Evolutionary conservation across 2,888 invertebrate species (phyloP).

Genomic region (Lepidochitona cinerea): DNA sequence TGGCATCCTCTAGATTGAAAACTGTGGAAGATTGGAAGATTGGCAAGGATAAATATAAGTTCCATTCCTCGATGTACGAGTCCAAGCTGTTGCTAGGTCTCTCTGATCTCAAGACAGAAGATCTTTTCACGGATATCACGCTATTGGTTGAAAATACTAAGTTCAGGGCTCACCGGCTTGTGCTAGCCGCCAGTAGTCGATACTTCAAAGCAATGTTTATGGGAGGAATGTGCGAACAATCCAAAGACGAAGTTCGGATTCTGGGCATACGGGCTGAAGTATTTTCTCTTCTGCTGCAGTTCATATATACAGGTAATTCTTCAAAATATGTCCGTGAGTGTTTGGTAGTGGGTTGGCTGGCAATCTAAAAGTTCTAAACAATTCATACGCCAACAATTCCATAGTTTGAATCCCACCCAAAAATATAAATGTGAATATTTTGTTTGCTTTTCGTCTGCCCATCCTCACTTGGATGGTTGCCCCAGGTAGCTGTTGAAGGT

Average conservation of each 20-base stretch:
- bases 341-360: slow-evolving; percentile 85
- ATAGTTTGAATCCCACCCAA: too few species aligned
- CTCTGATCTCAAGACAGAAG: slow-evolving; percentile 32
- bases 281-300: slow-evolving; percentile 84
- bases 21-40: too few species aligned
- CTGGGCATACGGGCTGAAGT: slow-evolving; percentile 78
- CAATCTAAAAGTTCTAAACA: too few species aligned
- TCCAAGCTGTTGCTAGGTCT: slow-evolving; percentile 37
- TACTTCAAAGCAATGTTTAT: slow-evolving; percentile 96
- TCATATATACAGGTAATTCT: slow-evolving; percentile 85
- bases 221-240: slow-evolving; percentile 86
- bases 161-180: slow-evolving; percentile 81
- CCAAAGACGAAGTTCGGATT: slow-evolving; percentile 84
- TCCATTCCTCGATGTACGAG: too few species aligned
- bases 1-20: too few species aligned
- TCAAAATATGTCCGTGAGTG: slow-evolving; percentile 58
- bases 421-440: too few species aligned
- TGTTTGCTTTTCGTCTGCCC: too few species aligned
- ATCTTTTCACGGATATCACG: slow-evolving; percentile 47
- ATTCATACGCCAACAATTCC: too few species aligned
- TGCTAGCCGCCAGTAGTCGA: slow-evolving; percentile 89
- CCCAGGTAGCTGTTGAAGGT: too few species aligned
- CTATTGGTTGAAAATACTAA: slow-evolving; percentile 40
- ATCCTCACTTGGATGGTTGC: too few species aligned
- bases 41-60: too few species aligned